Conservation (phyloP, 2,797 vertebrate genomes). For the Antrozous pallidus region DNA sequence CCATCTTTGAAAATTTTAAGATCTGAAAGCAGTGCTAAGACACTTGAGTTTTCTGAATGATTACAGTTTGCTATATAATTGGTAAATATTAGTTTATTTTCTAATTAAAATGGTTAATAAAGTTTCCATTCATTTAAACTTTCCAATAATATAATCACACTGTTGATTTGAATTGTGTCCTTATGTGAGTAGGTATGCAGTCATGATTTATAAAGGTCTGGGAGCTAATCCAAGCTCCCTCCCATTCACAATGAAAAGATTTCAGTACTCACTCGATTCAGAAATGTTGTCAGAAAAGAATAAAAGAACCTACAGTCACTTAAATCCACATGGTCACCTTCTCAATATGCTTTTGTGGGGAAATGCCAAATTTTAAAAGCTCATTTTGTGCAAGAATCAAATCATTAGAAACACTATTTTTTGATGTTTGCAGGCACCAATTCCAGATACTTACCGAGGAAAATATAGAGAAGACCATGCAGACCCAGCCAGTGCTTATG, state of each 20-base stretch:
- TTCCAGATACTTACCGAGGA: slow-evolving; percentile 95
- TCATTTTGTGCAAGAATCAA: neutral
- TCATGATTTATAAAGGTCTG: neutral
- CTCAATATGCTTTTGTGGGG: neutral
- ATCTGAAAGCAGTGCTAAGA: neutral
- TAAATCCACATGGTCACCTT: neutral
- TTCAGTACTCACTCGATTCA: neutral
- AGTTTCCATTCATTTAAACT: neutral
- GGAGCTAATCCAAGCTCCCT: neutral
- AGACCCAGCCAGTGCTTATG: slow-evolving; percentile 91
- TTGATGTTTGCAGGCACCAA: slow-evolving; percentile 87
- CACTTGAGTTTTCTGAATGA: neutral
- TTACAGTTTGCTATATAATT: neutral
- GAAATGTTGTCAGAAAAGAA: neutral
- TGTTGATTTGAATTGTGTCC: neutral
- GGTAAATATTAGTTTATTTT: neutral
- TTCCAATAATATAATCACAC: neutral
- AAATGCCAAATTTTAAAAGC: neutral
- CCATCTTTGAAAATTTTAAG: neutral
- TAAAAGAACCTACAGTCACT: neutral
- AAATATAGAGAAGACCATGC: slow-evolving; percentile 90
- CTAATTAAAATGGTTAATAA: neutral
- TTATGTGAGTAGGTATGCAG: neutral
- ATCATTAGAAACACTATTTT: neutral
- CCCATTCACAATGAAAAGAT: neutral